Evolutionary conservation across 2,888 invertebrate species (phyloP), one percentile per base, ranked within the genome.

Genomic region (Habroteleia sp.): DNA sequence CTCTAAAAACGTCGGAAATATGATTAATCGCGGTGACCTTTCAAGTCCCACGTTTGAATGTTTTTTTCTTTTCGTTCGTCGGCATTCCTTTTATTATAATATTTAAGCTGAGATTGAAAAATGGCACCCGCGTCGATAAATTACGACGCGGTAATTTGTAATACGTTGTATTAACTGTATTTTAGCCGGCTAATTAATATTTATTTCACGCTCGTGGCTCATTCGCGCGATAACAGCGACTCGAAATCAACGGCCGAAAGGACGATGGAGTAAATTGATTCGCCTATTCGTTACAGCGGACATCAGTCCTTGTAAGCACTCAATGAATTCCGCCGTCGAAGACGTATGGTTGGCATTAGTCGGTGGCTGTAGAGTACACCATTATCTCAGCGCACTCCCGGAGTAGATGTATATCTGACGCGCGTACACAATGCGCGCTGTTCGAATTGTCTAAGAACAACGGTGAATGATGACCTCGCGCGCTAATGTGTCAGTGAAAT

Each of bases 401-500:
- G 25, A 31, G 11, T 7, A 50, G 63, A 63, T 63, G 48, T 25
- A 33, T 10, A 66, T 66, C 56, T 56, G 48, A 58, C 56, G 27
- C n/a, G n/a, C 14, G 20, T 16, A 44, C 25, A 65, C 41, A 56
- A 58, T 48, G 58, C 35, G 41, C 8, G 42, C 31, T 65, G 65
- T 65, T 56, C 62, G 39, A 72, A 58, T 72, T 56, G 63, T 41
- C 46, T 4, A 17, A 52, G 42, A 62, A 69, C 69, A 69, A 44
- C 69, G 50, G 7, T 20, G 31, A 44, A 17, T 23, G 13, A 46
- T 27, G 71, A 46, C 71, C 71, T 71, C 71, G 71, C 48, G 71
- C 35, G 11, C 41, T 69, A 60, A 60, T 56, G 58, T 48, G 46
- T 58, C 56, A 35, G 66, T 35, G 14, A 56, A 78, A 77, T 79